Conservation (phyloP, 2,888 invertebrate genomes). For the Dromius quadrimaculatus region DNA sequence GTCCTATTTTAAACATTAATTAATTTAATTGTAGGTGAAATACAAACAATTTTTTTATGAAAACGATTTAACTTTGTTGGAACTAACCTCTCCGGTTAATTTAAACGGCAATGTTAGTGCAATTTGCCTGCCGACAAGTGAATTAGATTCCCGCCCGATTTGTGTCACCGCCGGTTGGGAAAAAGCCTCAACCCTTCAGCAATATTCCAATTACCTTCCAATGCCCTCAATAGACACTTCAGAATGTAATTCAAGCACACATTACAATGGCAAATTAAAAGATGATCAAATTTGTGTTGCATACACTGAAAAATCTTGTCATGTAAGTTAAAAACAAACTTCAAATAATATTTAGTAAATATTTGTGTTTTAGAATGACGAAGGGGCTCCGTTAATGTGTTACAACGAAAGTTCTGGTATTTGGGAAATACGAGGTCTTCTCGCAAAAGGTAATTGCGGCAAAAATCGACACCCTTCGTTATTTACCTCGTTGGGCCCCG, state of each 20-base stretch:
- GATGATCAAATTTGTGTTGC: slow-evolving; percentile 73
- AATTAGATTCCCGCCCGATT: slow-evolving; percentile 67
- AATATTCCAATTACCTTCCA: slow-evolving; percentile 70
- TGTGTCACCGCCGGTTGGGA: slow-evolving; percentile 75
- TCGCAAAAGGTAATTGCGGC: slow-evolving; percentile 73
- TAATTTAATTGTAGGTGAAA: slow-evolving; percentile 64
- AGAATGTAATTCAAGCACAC: slow-evolving; percentile 73
- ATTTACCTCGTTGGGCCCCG: slow-evolving; percentile 67
- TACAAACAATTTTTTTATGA: slow-evolving; percentile 71
- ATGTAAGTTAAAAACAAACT: slow-evolving; percentile 66
- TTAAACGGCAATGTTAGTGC: slow-evolving; percentile 70
- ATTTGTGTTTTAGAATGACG: slow-evolving; percentile 70
- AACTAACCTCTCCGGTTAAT: slow-evolving; percentile 68
- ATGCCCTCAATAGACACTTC: slow-evolving; percentile 69
- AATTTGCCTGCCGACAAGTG: slow-evolving; percentile 69
- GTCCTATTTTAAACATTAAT: too few species aligned
- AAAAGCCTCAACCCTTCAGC: slow-evolving; percentile 66
- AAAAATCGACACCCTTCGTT: slow-evolving; percentile 71
- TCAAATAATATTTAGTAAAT: not conserved
- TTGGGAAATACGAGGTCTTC: slow-evolving; percentile 74
- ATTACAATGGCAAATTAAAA: slow-evolving; percentile 72
- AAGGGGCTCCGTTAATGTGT: slow-evolving; percentile 77
- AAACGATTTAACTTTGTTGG: slow-evolving; percentile 72
- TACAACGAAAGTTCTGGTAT: slow-evolving; percentile 67
- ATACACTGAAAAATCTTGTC: slow-evolving; percentile 71